A percentile compares a stretch with the other conserved stretches of the same genome.
Evolutionary conservation across 1,140 invertebrate genomes (phyloP).

Genomic region (Anastrepha ludens): DNA sequence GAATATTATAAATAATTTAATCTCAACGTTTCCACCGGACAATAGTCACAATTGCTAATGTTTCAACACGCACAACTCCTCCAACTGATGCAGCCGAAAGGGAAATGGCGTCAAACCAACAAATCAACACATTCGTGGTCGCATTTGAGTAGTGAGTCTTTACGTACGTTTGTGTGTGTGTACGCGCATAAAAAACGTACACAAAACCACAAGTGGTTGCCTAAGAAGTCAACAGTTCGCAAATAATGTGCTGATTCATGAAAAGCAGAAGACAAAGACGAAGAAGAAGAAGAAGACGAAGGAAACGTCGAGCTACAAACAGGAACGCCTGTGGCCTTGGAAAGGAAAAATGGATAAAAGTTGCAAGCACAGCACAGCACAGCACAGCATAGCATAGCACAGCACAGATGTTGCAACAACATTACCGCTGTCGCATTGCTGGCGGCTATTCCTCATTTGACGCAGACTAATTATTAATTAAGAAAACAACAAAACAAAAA

Average conservation of each 20-base stretch:
- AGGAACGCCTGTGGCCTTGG: constrained; percentile 47
- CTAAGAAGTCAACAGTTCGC: constrained; percentile 49
- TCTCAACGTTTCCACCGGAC: constrained; percentile 26
- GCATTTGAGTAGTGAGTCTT: no score
- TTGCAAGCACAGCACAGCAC: neutral
- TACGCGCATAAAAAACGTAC: neutral
- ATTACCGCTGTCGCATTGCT: constrained; percentile 18
- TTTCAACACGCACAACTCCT: constrained; percentile 45
- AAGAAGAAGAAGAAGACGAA: constrained; percentile 26
- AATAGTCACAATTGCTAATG: constrained; percentile 49
- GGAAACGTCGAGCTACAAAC: neutral
- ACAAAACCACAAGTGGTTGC: constrained; percentile 31
- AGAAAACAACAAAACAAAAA: constrained; percentile 13
- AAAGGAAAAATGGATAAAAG: neutral
- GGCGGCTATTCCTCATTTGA: constrained; percentile 26
- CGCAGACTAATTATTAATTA: constrained; percentile 52
- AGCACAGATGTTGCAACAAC: constrained; percentile 24
- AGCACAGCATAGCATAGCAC: neutral
- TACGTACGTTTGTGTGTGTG: neutral
- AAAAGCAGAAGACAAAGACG: neutral
- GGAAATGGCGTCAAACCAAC: constrained; percentile 2
- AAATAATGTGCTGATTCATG: constrained; percentile 40
- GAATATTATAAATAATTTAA: constrained; percentile 28
- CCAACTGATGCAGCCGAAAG: constrained; percentile 25
- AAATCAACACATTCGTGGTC: neutral